Base-by-base conservation (phyloP, 2,797 vertebrate genomes). In the Danio tinwini region DNA sequence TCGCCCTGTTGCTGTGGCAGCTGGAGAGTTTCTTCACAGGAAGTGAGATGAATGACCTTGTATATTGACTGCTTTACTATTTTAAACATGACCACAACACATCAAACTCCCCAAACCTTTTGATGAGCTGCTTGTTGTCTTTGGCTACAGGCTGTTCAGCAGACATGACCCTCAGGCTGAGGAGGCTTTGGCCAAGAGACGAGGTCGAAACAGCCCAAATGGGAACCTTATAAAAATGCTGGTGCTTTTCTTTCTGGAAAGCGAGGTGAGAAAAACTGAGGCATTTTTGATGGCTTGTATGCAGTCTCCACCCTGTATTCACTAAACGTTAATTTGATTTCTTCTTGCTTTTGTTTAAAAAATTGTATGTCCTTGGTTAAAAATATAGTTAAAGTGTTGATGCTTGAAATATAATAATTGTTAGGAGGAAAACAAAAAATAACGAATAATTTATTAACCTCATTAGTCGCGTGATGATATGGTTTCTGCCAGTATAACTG, bases 21-120 rank as follows among this genome's bases (percentile, higher is more conserved):
- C 98, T 58, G 98, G 98, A 88, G 98, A 99, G 88, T 99, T 99
- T 91, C 96, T 99, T 72, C 99, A 95, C 86, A 98, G 98, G 92
- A 99, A 99, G 98, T 99, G 95, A 88, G 96, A 85, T 63, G 7
- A 76, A 69, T 56, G 8, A 64, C 80, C 7, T 16, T 67, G 19
- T 53, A 29, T 19, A 56, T 11, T 49, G 6, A 70, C 21, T 17
- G 39, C 12, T 53, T 13, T 6, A 29, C 39, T 40, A 5, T n/a
- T 58, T 9, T 17, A 52, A 76, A 17, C 21, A 37, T 29, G 12
- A 47, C 55, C 5, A 4, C 5, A 44, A 8, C 7, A 63, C 19
- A 47, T 45, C 21, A 14, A 10, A 74, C 56, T 67, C 14, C 7
- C 37, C 49, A 2, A 49, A 21, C 19, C 12, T 14, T 61, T 7